phyloP scores from a whole-genome alignment of 2,888 invertebrate species.

The Cryptocheilus praepositus region DNA sequence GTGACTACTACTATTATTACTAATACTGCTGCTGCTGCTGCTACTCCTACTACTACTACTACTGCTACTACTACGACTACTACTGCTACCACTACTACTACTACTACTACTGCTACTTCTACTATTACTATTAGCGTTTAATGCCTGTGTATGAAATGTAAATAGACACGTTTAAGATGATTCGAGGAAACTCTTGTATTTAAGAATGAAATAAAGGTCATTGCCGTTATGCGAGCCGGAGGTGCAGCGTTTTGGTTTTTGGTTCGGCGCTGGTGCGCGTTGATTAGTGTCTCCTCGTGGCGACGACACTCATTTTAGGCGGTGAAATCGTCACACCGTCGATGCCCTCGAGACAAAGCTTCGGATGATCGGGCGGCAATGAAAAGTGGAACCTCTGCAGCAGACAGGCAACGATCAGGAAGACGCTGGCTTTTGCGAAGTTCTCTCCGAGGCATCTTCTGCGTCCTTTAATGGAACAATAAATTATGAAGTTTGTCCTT shows the following conservation, averaged over 20 bases:
- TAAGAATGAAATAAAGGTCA: constrained; percentile 47
- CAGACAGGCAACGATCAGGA: constrained; percentile 84
- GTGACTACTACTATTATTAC: constrained; percentile 3
- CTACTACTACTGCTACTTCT: constrained; percentile 13
- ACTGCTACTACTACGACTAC: not conserved
- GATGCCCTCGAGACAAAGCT: constrained; percentile 79
- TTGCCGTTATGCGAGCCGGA: constrained; percentile 34
- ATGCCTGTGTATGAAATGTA: constrained; percentile 44
- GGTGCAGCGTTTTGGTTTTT: constrained; percentile 1
- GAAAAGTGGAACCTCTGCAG: constrained; percentile 84
- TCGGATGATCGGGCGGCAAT: constrained; percentile 79
- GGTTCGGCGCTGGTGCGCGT: not conserved
- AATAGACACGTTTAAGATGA: constrained; percentile 42
- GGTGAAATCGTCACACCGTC: constrained; percentile 82
- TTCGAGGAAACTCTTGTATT: constrained; percentile 45
- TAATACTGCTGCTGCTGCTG: constrained; percentile 1
- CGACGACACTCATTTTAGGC: constrained; percentile 35
- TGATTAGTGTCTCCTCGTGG: constrained; percentile 16
- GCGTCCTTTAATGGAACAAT: constrained; percentile 31
- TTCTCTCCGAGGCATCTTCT: constrained; percentile 86
- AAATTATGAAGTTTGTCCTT: too few relatives aligned
- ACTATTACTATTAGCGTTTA: not conserved
- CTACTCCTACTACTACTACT: not conserved
- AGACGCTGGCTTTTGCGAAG: constrained; percentile 85
- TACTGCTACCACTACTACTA: not conserved